phyloP scores from a whole-genome alignment of 2,888 invertebrate genomes.

The Caenorhabditis sp. region DNA sequence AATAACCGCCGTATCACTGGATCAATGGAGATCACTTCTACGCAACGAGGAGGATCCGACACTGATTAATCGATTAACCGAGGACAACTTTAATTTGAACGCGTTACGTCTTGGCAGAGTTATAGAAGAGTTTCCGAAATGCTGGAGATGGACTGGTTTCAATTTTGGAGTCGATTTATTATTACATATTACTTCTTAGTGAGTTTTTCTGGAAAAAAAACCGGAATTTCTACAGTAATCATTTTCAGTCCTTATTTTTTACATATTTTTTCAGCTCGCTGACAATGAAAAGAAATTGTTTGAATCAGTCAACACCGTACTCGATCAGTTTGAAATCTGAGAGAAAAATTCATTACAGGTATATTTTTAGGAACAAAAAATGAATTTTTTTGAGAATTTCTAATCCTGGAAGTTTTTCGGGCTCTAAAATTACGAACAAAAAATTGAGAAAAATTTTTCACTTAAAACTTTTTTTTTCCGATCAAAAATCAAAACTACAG shows the following conservation, averaged over 20 bases:
- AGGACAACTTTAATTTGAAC: slow-evolving; percentile 48
- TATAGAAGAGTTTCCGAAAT: slow-evolving; percentile 51
- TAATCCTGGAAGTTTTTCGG: too few relatives aligned
- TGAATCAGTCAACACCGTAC: slow-evolving; percentile 43
- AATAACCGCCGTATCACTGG: slow-evolving; percentile 34
- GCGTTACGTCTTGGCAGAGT: slow-evolving; percentile 52
- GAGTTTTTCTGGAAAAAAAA: slow-evolving; percentile 8
- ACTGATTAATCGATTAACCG: slow-evolving; percentile 6
- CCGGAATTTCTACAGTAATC: too few relatives aligned
- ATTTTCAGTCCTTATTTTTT: too few relatives aligned
- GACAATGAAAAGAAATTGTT: slow-evolving; percentile 49
- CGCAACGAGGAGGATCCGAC: slow-evolving; percentile 47
- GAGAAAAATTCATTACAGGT: slow-evolving; percentile 52
- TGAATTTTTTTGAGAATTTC: not conserved
- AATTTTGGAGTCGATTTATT: slow-evolving; percentile 60
- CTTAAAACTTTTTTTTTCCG: not conserved
- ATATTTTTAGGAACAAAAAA: not conserved
- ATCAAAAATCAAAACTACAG: too few relatives aligned
- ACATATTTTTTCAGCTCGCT: slow-evolving; percentile 19
- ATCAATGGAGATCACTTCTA: slow-evolving; percentile 50
- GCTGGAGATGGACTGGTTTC: slow-evolving; percentile 64
- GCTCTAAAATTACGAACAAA: too few relatives aligned
- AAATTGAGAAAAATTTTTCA: too few relatives aligned
- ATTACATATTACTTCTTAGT: slow-evolving; percentile 43
- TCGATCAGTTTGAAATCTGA: slow-evolving; percentile 41